Evolutionary conservation across 2,888 invertebrate genomes (phyloP), one percentile per base, ranked within the genome.

Genomic region (Xanthia togata): DNA sequence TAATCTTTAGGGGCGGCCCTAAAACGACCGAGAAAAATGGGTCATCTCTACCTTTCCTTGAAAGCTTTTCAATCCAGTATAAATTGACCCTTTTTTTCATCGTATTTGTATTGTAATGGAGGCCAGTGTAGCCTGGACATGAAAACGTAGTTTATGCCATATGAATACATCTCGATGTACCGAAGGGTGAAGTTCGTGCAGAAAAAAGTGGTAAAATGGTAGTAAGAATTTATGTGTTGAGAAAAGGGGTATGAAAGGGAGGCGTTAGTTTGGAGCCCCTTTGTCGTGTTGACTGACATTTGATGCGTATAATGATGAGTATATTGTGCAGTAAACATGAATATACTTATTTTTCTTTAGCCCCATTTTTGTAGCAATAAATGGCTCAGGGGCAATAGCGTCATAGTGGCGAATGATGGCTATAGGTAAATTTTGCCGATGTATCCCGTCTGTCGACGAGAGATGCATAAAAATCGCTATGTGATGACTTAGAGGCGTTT

Each of bases 81-180:
- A 88, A 11, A 41, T 47, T 79, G 92, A 90, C 91, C 84, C 44
- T 70, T 41, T 53, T 47, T 57, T 38, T 53, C 17, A 26, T 50
- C 8, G 8, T 5, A 8, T 14, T 3, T 17, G n/a, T 53, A n/a
- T 55, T 63, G n/a, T 79, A 81, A 70, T 74, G 76, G 70, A 74
- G 92, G 78, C 90, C 93, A 81, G 64, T 71, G 20, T 83, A 81
- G 44, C 79, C 77, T 92, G 92, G 95, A 70, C 80, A 78, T 68
- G 87, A 88, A 90, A 88, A 90, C 90, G 91, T 92, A 92, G 91
- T 93, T 92, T 93, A 92, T 92, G 89, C 89, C 91, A 87, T 95
- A 94, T 94, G 94, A 95, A 94, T 93, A 94, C 93, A 90, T 93
- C 91, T 91, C 92, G 90, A 93, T 92, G 91, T 93, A 88, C 87